Percentiles rank a stretch among this genome's conserved stretches.
These are phyloP conservation scores for Muraenolepis orangiensis DNA, from an alignment of 2,797 vertebrate genomes.

Conservation along the genomic window DNA sequence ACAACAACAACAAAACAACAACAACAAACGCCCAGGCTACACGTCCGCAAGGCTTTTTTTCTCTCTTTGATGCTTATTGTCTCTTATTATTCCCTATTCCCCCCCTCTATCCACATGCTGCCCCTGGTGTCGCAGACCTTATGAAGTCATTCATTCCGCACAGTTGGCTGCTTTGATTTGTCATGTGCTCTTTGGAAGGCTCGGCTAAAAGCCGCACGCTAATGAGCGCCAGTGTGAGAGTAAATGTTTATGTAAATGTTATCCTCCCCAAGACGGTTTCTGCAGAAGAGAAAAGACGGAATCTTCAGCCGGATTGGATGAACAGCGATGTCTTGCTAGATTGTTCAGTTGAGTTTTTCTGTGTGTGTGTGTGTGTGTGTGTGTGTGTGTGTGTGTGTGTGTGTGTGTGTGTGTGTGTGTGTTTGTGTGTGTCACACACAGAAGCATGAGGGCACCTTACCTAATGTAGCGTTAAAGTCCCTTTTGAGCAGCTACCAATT, in stretches of 20 bases:
- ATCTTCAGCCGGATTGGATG: conserved; percentile 57
- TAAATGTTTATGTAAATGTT: conserved; percentile 45
- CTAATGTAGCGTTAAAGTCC: conserved; percentile 76
- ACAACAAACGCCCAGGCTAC: background rate
- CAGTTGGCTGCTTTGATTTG: conserved; percentile 38
- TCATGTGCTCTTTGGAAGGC: conserved; percentile 31
- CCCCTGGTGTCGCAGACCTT: conserved; percentile 28
- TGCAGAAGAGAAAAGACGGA: conserved; percentile 10
- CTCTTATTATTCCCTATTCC: conserved; percentile 6
- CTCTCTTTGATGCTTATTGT: conserved; percentile 14
- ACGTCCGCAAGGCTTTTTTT: background rate
- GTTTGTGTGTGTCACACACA: conserved; percentile 44
- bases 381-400: conserved; percentile 35
- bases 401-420: background rate
- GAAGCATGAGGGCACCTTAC: conserved; percentile 60
- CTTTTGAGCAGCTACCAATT: conserved; percentile 69
- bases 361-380: background rate
- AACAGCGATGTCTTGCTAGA: conserved; percentile 60
- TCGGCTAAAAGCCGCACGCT: conserved; percentile 38
- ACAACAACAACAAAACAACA: background rate
- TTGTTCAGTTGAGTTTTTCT: conserved; percentile 52
- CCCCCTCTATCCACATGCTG: conserved; percentile 8
- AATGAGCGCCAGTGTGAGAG: conserved; percentile 32
- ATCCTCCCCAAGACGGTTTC: conserved; percentile 22
- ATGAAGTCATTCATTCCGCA: conserved; percentile 38